Conservation (phyloP, 2,888 invertebrate genomes). For the Theristus sp. region DNA sequence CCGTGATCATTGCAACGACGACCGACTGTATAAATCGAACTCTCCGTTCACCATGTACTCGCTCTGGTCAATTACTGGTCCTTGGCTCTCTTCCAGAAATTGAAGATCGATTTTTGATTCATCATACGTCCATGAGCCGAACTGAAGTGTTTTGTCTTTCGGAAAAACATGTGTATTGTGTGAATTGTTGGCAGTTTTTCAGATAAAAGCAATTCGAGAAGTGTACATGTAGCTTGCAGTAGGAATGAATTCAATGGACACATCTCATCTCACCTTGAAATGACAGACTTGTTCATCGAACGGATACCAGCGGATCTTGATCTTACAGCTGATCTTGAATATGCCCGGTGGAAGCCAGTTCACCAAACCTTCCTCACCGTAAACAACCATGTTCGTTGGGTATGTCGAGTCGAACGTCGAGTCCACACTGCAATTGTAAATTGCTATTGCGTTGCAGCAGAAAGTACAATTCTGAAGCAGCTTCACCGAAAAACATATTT, state of each 20-base stretch:
- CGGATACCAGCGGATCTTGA: constrained; percentile 97
- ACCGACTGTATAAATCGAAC: background rate
- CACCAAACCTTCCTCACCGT: constrained; percentile 81
- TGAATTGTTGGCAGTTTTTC: too few relatives aligned
- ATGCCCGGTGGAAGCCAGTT: constrained; percentile 72
- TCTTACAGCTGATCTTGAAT: constrained; percentile 50
- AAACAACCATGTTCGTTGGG: constrained; percentile 88
- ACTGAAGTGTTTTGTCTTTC: constrained; percentile 7
- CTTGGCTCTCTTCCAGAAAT: constrained; percentile 5
- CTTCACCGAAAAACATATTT: too few relatives aligned
- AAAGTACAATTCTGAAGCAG: too few relatives aligned
- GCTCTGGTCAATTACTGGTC: constrained; percentile 16
- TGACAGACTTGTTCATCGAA: constrained; percentile 64
- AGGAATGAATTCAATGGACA: too few relatives aligned
- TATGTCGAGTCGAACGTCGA: constrained; percentile 96
- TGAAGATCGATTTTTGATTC: constrained; percentile 16
- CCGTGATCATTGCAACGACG: background rate
- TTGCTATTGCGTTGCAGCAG: too few relatives aligned
- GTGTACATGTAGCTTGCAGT: background rate
- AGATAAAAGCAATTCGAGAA: background rate
- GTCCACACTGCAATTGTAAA: constrained; percentile 55
- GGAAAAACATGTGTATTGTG: too few relatives aligned
- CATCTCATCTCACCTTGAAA: constrained; percentile 14
- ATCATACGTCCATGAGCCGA: constrained; percentile 22
- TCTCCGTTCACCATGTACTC: constrained; percentile 16